Conservation (phyloP, 2,797 vertebrate genomes). For the Cyprinella venusta region DNA sequence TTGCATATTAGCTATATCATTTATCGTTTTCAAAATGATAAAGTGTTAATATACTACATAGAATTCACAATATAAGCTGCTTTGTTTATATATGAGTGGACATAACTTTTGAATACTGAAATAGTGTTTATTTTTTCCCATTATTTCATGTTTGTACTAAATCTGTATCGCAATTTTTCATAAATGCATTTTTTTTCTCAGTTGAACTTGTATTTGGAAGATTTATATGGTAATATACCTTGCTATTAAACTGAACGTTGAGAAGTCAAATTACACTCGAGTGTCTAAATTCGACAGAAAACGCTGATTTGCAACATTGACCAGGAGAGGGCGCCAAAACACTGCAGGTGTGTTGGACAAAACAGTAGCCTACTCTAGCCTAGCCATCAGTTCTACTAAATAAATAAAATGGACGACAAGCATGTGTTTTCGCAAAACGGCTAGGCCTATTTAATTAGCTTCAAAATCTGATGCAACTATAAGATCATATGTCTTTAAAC, state of each 20-base stretch:
- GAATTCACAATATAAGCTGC: constrained; percentile 25
- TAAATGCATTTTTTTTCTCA: constrained; percentile 40
- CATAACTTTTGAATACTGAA: constrained; percentile 45
- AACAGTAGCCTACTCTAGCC: not conserved
- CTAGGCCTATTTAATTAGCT: no score
- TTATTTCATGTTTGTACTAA: constrained; percentile 54
- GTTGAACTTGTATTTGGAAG: constrained; percentile 47
- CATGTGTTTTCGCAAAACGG: not conserved
- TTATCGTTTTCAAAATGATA: constrained; percentile 10
- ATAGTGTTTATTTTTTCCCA: constrained; percentile 39
- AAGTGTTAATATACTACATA: not conserved
- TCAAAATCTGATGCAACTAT: not conserved
- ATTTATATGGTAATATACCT: constrained; percentile 48
- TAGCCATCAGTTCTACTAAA: not conserved
- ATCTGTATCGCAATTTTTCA: constrained; percentile 49
- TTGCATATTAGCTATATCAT: not conserved
- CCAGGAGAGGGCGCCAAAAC: constrained; percentile 35
- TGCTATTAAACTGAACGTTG: constrained; percentile 45
- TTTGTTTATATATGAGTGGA: constrained; percentile 39
- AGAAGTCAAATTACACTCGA: constrained; percentile 16
- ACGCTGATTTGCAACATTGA: not conserved
- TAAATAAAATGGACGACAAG: not conserved
- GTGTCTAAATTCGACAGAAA: not conserved
- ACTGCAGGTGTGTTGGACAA: not conserved
- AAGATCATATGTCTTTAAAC: no score